Percentiles rank a stretch among this genome's conserved stretches.
Conservation (phyloP, 2,888 invertebrate genomes). For the Eugnorisma glareosa region DNA sequence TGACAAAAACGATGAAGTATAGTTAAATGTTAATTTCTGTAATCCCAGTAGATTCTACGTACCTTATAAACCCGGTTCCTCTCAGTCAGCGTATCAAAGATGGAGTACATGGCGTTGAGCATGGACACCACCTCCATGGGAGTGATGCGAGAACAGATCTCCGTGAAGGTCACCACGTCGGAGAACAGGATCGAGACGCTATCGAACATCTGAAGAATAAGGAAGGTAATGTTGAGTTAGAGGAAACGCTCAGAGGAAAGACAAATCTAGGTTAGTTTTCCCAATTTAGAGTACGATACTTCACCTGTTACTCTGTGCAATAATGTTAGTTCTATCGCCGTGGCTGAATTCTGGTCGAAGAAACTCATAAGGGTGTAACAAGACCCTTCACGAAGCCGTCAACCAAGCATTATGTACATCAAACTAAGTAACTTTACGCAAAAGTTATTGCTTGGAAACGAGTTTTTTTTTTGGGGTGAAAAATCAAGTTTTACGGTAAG, state of each 20-base stretch:
- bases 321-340: too few relatives aligned
- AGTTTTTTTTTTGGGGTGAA: too few relatives aligned
- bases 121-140: constrained; percentile 99
- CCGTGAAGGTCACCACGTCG: constrained; percentile 99
- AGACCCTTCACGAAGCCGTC: too few relatives aligned
- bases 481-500: too few relatives aligned
- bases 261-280: neutral
- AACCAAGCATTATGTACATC: too few relatives aligned
- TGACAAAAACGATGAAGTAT: neutral
- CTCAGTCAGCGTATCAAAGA: constrained; percentile 98
- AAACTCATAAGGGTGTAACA: too few relatives aligned
- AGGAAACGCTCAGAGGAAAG: neutral
- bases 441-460: too few relatives aligned
- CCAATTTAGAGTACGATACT: neutral
- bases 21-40: neutral
- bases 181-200: constrained; percentile 99
- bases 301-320: too few relatives aligned
- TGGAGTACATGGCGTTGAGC: constrained; percentile 99
- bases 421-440: too few relatives aligned
- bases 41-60: constrained; percentile 35
- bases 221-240: neutral
- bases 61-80: constrained; percentile 98
- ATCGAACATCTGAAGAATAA: constrained; percentile 95
- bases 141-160: constrained; percentile 98
- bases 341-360: too few relatives aligned